Evolutionary conservation across 2,113 vertebrate species (phyloP).

Genomic region (Sitta europaea): DNA sequence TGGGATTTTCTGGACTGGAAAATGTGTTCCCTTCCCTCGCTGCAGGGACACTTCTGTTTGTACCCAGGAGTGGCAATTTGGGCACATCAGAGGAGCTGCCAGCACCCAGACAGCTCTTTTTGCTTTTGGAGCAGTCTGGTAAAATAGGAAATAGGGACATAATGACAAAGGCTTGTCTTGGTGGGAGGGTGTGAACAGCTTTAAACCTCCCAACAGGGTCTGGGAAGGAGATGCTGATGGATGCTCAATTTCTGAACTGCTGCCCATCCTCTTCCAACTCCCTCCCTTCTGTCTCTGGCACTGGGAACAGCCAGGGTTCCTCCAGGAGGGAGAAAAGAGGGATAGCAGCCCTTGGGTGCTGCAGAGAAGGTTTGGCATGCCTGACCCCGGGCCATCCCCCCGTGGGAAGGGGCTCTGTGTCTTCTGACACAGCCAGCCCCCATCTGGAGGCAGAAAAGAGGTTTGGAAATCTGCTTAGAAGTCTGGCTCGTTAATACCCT

Average conservation of each 20-base stretch:
- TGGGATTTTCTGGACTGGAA: neutral
- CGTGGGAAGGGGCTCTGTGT: too few relatives aligned
- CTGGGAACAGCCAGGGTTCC: fast-evolving
- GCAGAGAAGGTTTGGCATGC: fast-evolving
- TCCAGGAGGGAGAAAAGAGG: neutral
- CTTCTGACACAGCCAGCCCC: neutral
- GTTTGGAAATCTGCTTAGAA: neutral
- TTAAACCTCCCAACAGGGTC: neutral
- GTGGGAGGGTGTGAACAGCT: neutral
- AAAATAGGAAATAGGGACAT: neutral
- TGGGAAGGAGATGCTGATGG: neutral
- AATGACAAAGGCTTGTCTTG: neutral
- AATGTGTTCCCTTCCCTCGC: neutral
- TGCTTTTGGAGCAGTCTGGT: neutral
- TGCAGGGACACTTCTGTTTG: neutral
- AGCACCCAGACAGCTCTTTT: neutral
- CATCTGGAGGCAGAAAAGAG: neutral
- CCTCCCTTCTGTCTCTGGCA: neutral
- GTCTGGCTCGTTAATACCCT: constrained; percentile 17
- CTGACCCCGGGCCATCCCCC: neutral
- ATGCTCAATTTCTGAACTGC: neutral
- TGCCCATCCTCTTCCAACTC: neutral
- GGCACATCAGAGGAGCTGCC: neutral
- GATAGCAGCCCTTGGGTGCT: neutral
- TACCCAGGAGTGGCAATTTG: too few relatives aligned